Evolutionary conservation across 2,888 invertebrate genomes (phyloP), one percentile per base, ranked within the genome.

Genomic region (Agriotes lineatus): DNA sequence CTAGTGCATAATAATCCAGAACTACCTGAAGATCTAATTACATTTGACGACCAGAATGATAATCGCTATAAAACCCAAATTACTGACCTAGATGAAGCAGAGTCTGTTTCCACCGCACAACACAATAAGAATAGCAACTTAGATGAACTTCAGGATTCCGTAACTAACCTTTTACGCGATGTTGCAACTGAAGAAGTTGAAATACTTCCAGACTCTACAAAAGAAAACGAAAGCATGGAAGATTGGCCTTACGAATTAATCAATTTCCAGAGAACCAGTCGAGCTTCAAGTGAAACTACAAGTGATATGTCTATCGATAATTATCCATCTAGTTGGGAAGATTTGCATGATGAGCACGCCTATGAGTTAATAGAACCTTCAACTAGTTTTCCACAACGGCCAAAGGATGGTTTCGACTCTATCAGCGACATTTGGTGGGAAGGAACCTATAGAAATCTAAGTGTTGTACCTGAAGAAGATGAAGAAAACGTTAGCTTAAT

Each of bases 391-490:
- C 35, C 48, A 1, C 25, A 52, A 2, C 14, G n/a, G 10, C 7
- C 30, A 14, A 25, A 50, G 5, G 52, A 18, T 10, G 22, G 22
- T 39, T 56, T 56, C 10, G 58, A 58, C 18, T 10, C 39, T 44
- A 44, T 44, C 5, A 25, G 75, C 30, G 82, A 83, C 70, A 80
- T 84, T 65, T 85, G 84, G 84, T 84, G 81, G 79, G 84, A 84
- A 74, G 84, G 84, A 20, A 81, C 83, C 5, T 84, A 83, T 68
- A 72, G 84, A 50, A 84, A 85, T 74, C 77, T 84, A n/a, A 84
- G 83, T 68, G 78, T 83, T 35, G 84, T 84, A n/a, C 83, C 83
- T 0, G 84, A 85, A 70, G 84, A 84, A 77, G 84, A 84, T 67
- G 85, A 85, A 71, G 84, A 85, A 70, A 80, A 77, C 71, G 59